Conservation (phyloP, 2,888 invertebrate species). For the Aphelenchoides bicaudatus region DNA sequence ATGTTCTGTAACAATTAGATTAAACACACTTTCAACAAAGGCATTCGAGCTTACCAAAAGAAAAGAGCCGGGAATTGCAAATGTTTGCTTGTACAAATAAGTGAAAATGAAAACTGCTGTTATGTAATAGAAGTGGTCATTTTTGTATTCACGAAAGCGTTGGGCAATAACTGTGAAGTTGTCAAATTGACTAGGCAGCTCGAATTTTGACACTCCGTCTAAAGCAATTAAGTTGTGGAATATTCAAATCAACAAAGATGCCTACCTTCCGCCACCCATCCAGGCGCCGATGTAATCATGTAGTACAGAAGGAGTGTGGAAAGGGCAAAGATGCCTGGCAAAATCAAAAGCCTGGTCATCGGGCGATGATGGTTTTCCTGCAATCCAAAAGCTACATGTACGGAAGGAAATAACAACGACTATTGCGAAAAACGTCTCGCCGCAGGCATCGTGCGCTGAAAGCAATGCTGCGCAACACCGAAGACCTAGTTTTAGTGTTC, state of each 20-base stretch:
- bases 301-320: constrained; percentile 54
- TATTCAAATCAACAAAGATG: too few species aligned
- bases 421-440: too few species aligned
- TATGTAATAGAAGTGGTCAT: constrained; percentile 64
- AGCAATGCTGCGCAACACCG: too few species aligned
- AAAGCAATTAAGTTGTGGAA: constrained; percentile 24
- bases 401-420: too few species aligned
- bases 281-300: constrained; percentile 55
- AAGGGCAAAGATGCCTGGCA: constrained; percentile 54
- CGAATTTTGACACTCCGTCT: constrained; percentile 35
- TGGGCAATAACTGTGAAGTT: constrained; percentile 57
- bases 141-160: constrained; percentile 63
- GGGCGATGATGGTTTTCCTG: constrained; percentile 1
- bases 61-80: constrained; percentile 69
- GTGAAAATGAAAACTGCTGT: constrained; percentile 65
- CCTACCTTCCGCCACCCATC: constrained; percentile 51
- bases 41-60: constrained; percentile 64
- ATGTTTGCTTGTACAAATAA: constrained; percentile 69
- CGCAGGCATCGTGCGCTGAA: too few species aligned
- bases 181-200: constrained; percentile 57
- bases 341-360: constrained; percentile 55
- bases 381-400: too few species aligned
- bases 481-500: too few species aligned
- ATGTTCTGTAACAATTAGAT: constrained; percentile 64
- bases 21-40: neutral